Evolutionary conservation across 2,888 invertebrate species (phyloP).

Genomic region (Drosophila merina): DNA sequence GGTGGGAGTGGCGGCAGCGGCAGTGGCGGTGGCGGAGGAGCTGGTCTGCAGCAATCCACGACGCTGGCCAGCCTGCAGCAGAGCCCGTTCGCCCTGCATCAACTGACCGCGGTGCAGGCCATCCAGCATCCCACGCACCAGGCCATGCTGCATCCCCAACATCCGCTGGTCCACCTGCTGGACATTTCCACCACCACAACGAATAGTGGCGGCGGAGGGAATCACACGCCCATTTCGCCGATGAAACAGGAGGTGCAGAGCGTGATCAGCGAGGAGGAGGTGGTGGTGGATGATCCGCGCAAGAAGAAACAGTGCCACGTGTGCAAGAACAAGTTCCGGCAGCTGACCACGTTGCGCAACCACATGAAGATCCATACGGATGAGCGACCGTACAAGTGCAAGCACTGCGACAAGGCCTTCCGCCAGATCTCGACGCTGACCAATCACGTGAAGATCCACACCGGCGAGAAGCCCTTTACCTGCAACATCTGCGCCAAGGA

Average conservation of each 20-base stretch:
- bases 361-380: conserved; percentile 82
- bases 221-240: conserved; percentile 78
- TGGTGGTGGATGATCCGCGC: conserved; percentile 80
- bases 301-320: conserved; percentile 82
- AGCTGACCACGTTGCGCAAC: conserved; percentile 81
- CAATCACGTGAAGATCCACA: conserved; percentile 81
- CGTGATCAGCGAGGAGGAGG: conserved; percentile 75
- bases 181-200: conserved; percentile 79
- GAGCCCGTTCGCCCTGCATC: conserved; percentile 79
- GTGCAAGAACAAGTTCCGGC: conserved; percentile 82
- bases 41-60: conserved; percentile 75
- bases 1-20: conserved; percentile 45
- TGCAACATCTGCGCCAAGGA: conserved; percentile 82
- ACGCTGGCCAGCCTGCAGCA: conserved; percentile 78
- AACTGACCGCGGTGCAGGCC: conserved; percentile 81
- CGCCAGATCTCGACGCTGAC: conserved; percentile 82
- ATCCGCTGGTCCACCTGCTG: conserved; percentile 80
- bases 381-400: conserved; percentile 81
- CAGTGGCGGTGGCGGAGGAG: conserved; percentile 58
- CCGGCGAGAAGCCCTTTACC: conserved; percentile 81
- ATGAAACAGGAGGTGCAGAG: conserved; percentile 80
- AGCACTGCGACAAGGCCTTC: conserved; percentile 81
- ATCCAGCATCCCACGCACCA: conserved; percentile 82
- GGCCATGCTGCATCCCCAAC: conserved; percentile 81
- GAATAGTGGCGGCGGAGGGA: conserved; percentile 59